These are phyloP conservation scores for Streptopelia turtur DNA, from an alignment of 2,797 vertebrate species.

Conservation along the genomic window DNA sequence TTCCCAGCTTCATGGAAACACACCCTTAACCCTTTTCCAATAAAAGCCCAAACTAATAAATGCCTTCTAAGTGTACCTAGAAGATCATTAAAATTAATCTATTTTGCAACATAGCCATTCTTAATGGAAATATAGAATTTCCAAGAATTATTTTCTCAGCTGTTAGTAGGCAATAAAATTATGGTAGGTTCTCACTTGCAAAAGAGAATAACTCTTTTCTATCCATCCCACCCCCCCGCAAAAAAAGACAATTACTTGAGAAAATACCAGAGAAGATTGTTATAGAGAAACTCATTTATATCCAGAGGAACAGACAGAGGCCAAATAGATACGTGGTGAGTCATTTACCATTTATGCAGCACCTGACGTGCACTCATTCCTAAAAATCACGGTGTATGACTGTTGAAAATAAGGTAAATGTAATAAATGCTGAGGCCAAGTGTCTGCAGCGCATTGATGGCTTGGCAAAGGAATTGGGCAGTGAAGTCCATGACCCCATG, in stretches of 20 bases:
- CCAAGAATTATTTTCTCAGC: constrained; percentile 8
- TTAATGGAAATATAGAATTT: constrained; percentile 1
- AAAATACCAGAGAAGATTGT: constrained; percentile 13
- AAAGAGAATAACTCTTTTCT: constrained; percentile 1
- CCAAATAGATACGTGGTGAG: neutral
- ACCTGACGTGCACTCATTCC: neutral
- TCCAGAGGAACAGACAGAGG: neutral
- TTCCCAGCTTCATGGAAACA: neutral
- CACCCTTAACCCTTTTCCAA: constrained; percentile 7
- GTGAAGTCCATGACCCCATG: neutral
- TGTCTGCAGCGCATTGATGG: accelerated
- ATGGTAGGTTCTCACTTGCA: neutral
- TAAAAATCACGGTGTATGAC: neutral
- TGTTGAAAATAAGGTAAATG: neutral
- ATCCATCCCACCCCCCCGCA: neutral
- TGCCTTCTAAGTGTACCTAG: neutral
- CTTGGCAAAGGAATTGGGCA: neutral
- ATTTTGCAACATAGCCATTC: neutral
- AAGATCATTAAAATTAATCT: constrained; percentile 40
- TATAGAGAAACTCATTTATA: constrained; percentile 31
- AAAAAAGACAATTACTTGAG: neutral
- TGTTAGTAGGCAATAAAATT: neutral
- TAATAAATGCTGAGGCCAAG: neutral
- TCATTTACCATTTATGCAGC: neutral
- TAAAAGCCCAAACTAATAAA: constrained; percentile 29